Conservation (phyloP, 2,797 vertebrate genomes). For the Sus cebifrons region DNA sequence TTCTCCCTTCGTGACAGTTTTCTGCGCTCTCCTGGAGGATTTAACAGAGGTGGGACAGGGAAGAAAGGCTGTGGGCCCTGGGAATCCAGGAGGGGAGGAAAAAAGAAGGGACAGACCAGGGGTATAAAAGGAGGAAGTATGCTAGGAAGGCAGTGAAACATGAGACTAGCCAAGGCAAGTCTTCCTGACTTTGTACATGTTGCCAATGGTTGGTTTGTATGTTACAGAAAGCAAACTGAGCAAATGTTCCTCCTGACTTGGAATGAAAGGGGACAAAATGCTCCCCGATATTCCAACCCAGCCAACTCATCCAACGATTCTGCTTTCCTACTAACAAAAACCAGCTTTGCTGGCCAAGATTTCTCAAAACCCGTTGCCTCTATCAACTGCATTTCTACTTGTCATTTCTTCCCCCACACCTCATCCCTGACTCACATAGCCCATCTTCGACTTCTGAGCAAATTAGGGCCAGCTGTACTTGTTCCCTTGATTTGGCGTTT, state of each 20-base stretch:
- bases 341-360: not conserved
- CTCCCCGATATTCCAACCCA: not conserved
- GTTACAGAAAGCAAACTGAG: slow-evolving; percentile 35
- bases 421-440: slow-evolving; percentile 64
- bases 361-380: not conserved
- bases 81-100: not conserved
- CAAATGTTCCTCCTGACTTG: slow-evolving; percentile 21
- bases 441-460: slow-evolving; percentile 81
- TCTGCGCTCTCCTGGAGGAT: not conserved
- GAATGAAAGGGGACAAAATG: slow-evolving; percentile 50
- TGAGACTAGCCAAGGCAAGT: not conserved
- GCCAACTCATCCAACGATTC: not conserved
- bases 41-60: not conserved
- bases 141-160: slow-evolving; percentile 18
- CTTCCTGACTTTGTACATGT: slow-evolving; percentile 43
- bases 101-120: not conserved
- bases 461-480: slow-evolving; percentile 81
- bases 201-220: not conserved
- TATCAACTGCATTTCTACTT: not conserved
- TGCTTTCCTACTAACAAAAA: not conserved
- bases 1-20: slow-evolving; percentile 26
- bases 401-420: not conserved
- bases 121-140: not conserved
- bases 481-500: slow-evolving; percentile 86
- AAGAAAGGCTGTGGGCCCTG: not conserved